Evolutionary conservation across 2,113 vertebrate genomes (phyloP), one percentile per base, ranked within the genome.

Genomic region (Phainopepla nitens): DNA sequence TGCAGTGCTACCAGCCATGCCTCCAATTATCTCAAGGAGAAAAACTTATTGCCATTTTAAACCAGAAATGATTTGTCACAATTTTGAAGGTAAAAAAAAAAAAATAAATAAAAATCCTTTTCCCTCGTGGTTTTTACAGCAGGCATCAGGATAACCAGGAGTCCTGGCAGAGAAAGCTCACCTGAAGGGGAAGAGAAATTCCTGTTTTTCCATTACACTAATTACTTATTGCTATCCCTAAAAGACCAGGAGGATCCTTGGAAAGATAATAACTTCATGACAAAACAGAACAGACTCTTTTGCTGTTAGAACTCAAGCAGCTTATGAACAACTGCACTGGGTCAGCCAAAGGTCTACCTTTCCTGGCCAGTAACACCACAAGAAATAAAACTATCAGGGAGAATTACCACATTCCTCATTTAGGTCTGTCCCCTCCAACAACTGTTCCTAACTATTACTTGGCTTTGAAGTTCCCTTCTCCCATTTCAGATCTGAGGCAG

Each of bases 261-360:
- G 31, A 75, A 83, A 94, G 24, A 56, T 66, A 62, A 45, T n/a
- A 79, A 65, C 50, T 81, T 80, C 7, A 41, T 87, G 76, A 83
- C 93, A 93, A 83, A 94, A 85, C 75, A 92, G 81, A 89, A 76
- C 51, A 54, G 82, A 27, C 41, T 77, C 15, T 35, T 82, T 73
- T 9, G 7, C 66, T 70, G 11, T n/a, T 68, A 79, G 84, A 89
- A 80, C 64, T 93, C 71, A 73, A 94, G 86, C 57, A 92, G 82
- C 85, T 94, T 50, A 80, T 65, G 50, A 93, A 39, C 78, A 75
- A 92, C 71, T 80, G 25, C 57, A 41, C 23, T 62, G 39, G 89
- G 90, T 95, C 93, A 96, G 96, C 91, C 94, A 97, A 93, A 96
- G 95, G 86, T 90, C 82, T 94, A 92, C 94, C 95, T 96, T 96